Evolutionary conservation across 2,113 vertebrate species (phyloP).

Genomic region (Conger conger): DNA sequence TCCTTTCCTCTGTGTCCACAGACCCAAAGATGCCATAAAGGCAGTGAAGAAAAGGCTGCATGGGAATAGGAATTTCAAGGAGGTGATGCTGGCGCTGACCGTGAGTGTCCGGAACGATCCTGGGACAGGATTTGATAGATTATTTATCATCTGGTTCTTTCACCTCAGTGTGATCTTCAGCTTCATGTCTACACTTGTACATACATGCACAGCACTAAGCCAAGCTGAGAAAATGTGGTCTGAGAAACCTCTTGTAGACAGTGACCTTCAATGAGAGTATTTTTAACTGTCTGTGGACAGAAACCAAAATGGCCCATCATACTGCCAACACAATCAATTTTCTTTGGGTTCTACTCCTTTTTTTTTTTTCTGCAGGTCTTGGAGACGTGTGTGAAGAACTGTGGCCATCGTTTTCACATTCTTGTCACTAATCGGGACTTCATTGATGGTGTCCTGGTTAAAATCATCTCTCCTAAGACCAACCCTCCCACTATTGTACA

Average conservation of each 20-base stretch:
- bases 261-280: not conserved
- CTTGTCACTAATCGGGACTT: constrained; percentile 94
- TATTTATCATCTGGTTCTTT: not conserved
- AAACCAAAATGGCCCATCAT: not conserved
- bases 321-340: not conserved
- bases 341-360: not conserved
- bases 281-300: not conserved
- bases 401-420: constrained; percentile 95
- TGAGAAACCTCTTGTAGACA: not conserved
- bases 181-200: not conserved
- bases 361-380: constrained; percentile 74
- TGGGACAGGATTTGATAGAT: not conserved
- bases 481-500: constrained; percentile 95
- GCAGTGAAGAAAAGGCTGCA: constrained; percentile 94
- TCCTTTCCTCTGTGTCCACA: constrained; percentile 47
- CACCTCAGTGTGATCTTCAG: not conserved
- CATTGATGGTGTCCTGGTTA: constrained; percentile 92
- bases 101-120: constrained; percentile 66
- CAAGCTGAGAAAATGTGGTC: not conserved
- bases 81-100: constrained; percentile 95
- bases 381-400: constrained; percentile 98
- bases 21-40: constrained; percentile 94
- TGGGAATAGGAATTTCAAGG: constrained; percentile 94
- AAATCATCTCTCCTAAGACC: constrained; percentile 95
- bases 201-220: not conserved